Conservation (phyloP, 2,113 vertebrate genomes). For the Lanius ludovicianus region DNA sequence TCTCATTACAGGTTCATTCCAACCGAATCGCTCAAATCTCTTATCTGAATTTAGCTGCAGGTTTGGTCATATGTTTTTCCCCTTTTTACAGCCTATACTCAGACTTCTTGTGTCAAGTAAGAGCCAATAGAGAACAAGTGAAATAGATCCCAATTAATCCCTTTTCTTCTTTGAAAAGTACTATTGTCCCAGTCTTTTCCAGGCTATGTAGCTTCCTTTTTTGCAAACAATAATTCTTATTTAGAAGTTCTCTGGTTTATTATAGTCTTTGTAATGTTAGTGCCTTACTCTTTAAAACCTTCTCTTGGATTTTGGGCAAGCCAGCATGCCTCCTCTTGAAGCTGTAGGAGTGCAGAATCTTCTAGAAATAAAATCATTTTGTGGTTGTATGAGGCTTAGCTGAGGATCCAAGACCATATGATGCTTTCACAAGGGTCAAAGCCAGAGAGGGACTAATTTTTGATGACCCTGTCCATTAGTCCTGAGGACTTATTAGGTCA, state of each 20-base stretch:
- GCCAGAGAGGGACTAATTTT: background rate
- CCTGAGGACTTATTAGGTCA: background rate
- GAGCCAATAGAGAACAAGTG: background rate
- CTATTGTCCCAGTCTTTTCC: background rate
- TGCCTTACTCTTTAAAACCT: background rate
- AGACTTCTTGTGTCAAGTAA: background rate
- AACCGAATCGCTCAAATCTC: slow-evolving; percentile 45
- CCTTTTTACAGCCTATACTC: background rate
- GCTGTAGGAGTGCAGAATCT: background rate
- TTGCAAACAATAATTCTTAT: background rate
- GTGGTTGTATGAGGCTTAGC: background rate
- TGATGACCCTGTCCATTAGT: background rate
- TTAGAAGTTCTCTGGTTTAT: background rate
- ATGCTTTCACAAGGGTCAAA: background rate
- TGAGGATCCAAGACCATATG: background rate
- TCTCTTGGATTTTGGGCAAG: background rate
- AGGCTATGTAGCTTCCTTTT: background rate
- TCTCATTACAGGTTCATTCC: slow-evolving; percentile 61
- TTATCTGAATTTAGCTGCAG: slow-evolving; percentile 50
- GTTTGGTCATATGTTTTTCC: background rate
- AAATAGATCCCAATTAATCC: background rate
- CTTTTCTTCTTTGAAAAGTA: background rate
- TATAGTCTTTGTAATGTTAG: background rate
- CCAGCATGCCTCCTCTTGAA: background rate
- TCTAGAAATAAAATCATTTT: background rate